Base-by-base conservation (phyloP, 2,888 invertebrate species). In the Phymatocera aterrima region DNA sequence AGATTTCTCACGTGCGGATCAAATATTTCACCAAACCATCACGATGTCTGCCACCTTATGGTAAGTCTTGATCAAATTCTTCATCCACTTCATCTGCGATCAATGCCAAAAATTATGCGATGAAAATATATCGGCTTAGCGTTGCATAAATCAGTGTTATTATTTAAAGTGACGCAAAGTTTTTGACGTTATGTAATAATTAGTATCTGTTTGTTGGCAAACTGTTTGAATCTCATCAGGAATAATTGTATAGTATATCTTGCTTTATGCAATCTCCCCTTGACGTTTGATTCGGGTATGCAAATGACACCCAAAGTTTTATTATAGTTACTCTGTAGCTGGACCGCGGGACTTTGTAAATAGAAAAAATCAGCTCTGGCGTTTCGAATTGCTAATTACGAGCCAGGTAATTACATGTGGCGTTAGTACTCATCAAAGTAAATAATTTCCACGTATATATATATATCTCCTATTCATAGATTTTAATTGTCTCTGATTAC, bases 1-100 rank as follows among this genome's bases (percentile, higher is more conserved):
- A 89, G 89, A 85, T 85, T 82, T 80, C 57, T 75, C 68, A 74
- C 77, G 60, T 77, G 77, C 80, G 79, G 78, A 80, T 78, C 77
- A 77, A 79, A 77, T 79, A 80, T 80, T 80, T 83, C 77, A 79
- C 70, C 83, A 78, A 83, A 72, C 84, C 72, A 84, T 81, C 86
- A 87, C 84, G 84, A 89, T 89, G 89, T 85, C 83, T 82, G 80
- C 68, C 81, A 78, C 82, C 84, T 89, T 89, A 89, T 89, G 89
- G 89, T 89, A 79, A 88, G 88, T 84, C 72, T 3, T 15, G 21
- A 46, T 68, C 40, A 10, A n/a, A n/a, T 43, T 1, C 5, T 65
- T n/a, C 40, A 3, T 31, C 15, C 6, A 34, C 24, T 51, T 51
- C 21, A 51, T 21, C 6, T 21, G 2, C 3, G 10, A 51, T 21